Conservation (phyloP, 2,888 invertebrate species). For the Archaeoteleia sp. region DNA sequence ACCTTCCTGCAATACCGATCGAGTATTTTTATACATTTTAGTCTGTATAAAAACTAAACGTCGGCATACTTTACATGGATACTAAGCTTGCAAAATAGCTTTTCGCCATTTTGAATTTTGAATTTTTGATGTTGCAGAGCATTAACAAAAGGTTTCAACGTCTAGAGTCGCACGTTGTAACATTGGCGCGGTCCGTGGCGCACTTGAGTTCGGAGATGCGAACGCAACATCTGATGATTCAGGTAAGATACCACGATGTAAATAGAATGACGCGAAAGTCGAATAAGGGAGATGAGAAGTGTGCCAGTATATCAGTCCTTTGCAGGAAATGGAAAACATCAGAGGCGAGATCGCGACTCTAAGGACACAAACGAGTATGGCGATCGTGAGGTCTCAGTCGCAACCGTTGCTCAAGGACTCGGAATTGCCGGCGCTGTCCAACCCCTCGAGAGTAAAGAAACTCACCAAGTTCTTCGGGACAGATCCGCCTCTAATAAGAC, state of each 20-base stretch:
- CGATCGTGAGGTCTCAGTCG: constrained; percentile 81
- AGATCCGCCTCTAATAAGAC: constrained; percentile 91
- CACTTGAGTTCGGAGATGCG: constrained; percentile 94
- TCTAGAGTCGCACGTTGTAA: constrained; percentile 93
- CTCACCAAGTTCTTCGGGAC: constrained; percentile 95
- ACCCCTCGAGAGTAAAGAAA: constrained; percentile 90
- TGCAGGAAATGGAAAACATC: constrained; percentile 89
- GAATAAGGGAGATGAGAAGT: constrained; percentile 34
- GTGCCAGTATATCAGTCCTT: constrained; percentile 61
- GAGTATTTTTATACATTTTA: no score
- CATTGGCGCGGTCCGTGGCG: constrained; percentile 91
- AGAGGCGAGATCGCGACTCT: constrained; percentile 87
- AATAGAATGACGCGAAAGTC: constrained; percentile 1
- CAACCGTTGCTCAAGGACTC: constrained; percentile 77
- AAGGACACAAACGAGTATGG: constrained; percentile 81
- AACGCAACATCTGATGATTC: constrained; percentile 90
- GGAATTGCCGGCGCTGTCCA: constrained; percentile 85
- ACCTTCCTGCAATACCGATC: no score
- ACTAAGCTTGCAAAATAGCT: no score
- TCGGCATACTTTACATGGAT: no score
- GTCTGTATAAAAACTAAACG: no score
- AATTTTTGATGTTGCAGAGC: constrained; percentile 76
- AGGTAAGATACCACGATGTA: constrained; percentile 68
- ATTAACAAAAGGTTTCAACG: constrained; percentile 92
- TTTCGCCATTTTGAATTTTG: no score